Conservation (phyloP, 2,888 invertebrate species). For the Cinara cedri region DNA sequence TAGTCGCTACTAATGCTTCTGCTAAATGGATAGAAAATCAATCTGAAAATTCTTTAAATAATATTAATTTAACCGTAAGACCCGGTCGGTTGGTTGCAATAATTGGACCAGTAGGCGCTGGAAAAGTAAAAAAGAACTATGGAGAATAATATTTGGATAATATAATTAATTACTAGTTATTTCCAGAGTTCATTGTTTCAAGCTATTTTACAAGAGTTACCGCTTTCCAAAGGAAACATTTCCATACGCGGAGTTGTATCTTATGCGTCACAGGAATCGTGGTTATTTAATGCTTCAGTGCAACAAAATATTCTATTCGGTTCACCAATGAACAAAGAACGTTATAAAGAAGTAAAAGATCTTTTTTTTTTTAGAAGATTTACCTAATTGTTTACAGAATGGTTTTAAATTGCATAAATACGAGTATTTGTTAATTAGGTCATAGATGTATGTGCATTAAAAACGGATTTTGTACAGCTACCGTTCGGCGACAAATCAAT, state of each 20-base stretch:
- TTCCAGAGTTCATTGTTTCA: constrained; percentile 72
- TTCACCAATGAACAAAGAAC: constrained; percentile 72
- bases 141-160: too few species aligned
- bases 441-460: constrained; percentile 74
- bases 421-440: constrained; percentile 64
- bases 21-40: constrained; percentile 67
- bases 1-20: constrained; percentile 63
- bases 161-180: too few species aligned
- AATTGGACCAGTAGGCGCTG: constrained; percentile 78
- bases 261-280: constrained; percentile 87
- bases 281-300: constrained; percentile 83
- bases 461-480: constrained; percentile 75
- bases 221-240: constrained; percentile 70
- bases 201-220: constrained; percentile 78
- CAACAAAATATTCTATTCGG: constrained; percentile 94
- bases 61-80: constrained; percentile 67
- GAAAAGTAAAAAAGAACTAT: constrained; percentile 67
- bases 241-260: constrained; percentile 73
- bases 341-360: constrained; percentile 69
- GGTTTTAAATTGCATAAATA: not conserved
- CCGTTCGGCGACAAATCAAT: constrained; percentile 82
- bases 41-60: constrained; percentile 66
- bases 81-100: constrained; percentile 73
- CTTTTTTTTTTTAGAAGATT: not conserved
- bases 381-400: not conserved